Conservation (phyloP, 2,797 vertebrate species). For the Helostoma temminkii region DNA sequence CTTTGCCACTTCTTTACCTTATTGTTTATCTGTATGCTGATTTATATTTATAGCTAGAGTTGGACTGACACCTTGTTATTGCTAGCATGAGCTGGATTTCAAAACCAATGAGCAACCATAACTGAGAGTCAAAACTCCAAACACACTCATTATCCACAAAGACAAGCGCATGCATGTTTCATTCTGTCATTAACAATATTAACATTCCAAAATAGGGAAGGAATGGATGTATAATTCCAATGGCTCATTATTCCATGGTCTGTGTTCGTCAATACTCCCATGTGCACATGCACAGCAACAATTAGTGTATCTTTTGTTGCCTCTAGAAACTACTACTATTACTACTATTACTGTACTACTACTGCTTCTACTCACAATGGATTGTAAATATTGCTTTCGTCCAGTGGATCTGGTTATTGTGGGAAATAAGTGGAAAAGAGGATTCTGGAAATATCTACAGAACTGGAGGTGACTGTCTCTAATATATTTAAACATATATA, state of each 20-base stretch:
- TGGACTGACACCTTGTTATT: background rate
- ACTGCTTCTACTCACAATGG: too few species aligned
- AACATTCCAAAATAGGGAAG: background rate
- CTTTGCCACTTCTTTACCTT: background rate
- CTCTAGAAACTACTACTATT: too few species aligned
- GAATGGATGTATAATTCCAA: background rate
- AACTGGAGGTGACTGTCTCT: too few species aligned
- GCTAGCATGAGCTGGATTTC: background rate
- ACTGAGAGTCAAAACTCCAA: background rate
- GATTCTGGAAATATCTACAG: too few species aligned
- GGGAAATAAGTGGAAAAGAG: too few species aligned
- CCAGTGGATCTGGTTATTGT: too few species aligned
- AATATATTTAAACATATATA: too few species aligned
- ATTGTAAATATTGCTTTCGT: too few species aligned
- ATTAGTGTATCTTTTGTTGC: background rate
- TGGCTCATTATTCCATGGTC: background rate
- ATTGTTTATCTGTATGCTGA: background rate
- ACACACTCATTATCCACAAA: too few species aligned
- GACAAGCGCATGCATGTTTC: too few species aligned
- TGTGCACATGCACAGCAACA: background rate
- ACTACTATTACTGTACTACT: too few species aligned
- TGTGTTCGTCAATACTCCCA: background rate
- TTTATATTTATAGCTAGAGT: background rate
- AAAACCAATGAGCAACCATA: background rate
- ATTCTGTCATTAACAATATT: too few species aligned